Base-by-base conservation (phyloP, 92 coral and sea anemone genomes). In the Galaxea fascicularis region DNA sequence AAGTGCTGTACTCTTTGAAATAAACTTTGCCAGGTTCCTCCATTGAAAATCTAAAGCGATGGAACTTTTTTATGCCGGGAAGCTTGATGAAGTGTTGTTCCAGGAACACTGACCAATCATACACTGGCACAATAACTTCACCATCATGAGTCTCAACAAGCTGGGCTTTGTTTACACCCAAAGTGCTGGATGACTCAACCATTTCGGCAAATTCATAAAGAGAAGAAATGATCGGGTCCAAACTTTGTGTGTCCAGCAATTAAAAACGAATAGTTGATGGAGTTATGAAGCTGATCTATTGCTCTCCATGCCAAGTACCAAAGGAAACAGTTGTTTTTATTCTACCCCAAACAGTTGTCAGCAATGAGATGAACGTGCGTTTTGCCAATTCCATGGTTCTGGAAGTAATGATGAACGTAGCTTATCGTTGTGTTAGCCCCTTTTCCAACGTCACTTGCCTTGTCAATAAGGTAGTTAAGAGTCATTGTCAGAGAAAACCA, bases 361-460 rank as follows among this genome's bases (percentile, higher is more conserved):
- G 87, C 84, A 29, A 87, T 81, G 1, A 91, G 60, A 73, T 82
- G 89, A 9, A 64, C 89, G n/a, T 78, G 77, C 14, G 83, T 87
- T 63, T 91, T 89, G 41, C 91, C 93, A 56, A 65, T 63, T 17
- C 93, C 93, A 65, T 86, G 93, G 62, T 90, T 71, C 73, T 90
- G 66, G 29, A 90, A 86, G 69, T 44, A 90, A 30, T 71, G 70
- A 41, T 80, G 80, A 13, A 86, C 27, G 63, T 73, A 90, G 49
- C 90, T 90, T 24, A 86, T 86, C n/a, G n/a, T n/a, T 18, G 93
- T 25, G 64, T 87, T 91, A 54, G 84, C 89, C 25, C 87, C 91
- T 27, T 88, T 91, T 22, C 89, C 89, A 72, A n/a, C n/a, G n/a
- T n/a, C n/a, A n/a, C n/a, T n/a, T n/a, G n/a, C n/a, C n/a, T n/a